Percentiles rank a stretch among this genome's conserved stretches.
These are phyloP conservation scores for Temnothorax ravouxi DNA, from an alignment of 2,888 invertebrate species.

Conservation along the genomic window DNA sequence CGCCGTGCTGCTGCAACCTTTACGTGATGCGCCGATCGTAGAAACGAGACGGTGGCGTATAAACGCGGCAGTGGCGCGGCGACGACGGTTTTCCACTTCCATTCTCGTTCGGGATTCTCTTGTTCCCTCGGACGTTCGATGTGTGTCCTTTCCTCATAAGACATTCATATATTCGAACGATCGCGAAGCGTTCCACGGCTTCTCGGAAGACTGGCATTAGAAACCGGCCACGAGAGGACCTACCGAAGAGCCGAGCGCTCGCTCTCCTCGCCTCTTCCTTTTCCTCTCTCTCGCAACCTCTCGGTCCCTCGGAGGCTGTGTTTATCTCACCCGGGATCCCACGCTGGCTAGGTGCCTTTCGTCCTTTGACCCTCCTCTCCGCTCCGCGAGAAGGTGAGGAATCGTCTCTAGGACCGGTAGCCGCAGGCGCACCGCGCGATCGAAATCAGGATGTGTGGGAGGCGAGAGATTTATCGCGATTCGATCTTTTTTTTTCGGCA, in stretches of 20 bases:
- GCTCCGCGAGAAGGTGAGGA: constrained; percentile 58
- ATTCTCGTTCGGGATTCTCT: constrained; percentile 60
- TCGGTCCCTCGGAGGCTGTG: constrained; percentile 69
- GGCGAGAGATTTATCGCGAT: constrained; percentile 71
- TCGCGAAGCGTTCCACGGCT: constrained; percentile 74
- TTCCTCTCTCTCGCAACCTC: constrained; percentile 62
- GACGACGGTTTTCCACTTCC: constrained; percentile 62
- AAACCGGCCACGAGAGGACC: constrained; percentile 76
- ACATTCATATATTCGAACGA: constrained; percentile 80
- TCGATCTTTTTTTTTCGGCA: constrained; percentile 62
- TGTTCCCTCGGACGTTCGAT: constrained; percentile 50
- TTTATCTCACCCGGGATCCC: constrained; percentile 80
- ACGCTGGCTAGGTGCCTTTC: constrained; percentile 81
- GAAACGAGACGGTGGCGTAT: constrained; percentile 17
- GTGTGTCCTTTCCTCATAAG: constrained; percentile 76
- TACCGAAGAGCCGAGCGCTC: constrained; percentile 52
- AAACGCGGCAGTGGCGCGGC: background rate
- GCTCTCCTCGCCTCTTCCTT: constrained; percentile 48
- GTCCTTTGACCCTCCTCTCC: constrained; percentile 81
- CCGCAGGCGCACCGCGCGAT: constrained; percentile 69
- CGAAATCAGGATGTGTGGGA: constrained; percentile 63
- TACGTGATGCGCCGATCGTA: constrained; percentile 50
- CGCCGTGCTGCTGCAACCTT: constrained; percentile 48
- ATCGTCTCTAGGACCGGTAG: constrained; percentile 65
- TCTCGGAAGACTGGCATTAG: constrained; percentile 78